Conservation (phyloP, 2,113 vertebrate genomes). For the Acanthisitta chloris region DNA sequence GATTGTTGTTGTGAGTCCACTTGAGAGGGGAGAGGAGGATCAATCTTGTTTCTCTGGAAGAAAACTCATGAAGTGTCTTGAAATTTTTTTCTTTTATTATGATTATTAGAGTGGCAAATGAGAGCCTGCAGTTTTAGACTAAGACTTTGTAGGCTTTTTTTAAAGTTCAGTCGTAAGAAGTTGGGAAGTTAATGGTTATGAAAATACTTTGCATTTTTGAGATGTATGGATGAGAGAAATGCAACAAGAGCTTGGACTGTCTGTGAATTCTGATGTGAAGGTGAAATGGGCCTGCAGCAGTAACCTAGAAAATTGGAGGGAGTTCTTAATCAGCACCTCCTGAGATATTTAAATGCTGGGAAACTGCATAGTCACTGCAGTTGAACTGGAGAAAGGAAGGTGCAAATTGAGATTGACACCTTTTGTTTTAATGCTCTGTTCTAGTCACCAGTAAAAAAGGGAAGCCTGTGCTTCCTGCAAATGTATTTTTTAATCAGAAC, state of each 20-base stretch:
- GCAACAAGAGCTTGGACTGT: background rate
- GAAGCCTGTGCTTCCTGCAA: background rate
- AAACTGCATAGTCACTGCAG: background rate
- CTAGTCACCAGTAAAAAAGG: background rate
- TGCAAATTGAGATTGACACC: background rate
- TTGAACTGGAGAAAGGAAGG: background rate
- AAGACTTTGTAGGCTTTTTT: background rate
- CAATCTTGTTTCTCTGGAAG: background rate
- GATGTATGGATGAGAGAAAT: background rate
- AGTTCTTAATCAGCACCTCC: background rate
- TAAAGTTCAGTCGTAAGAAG: background rate
- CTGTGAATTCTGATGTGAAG: background rate
- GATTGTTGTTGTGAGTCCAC: background rate
- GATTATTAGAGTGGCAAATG: background rate
- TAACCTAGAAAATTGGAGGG: background rate
- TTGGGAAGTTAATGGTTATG: background rate
- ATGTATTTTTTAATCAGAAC: background rate
- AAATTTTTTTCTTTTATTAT: too few relatives aligned
- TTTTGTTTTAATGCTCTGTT: background rate
- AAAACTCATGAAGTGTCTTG: background rate
- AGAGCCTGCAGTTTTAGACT: background rate
- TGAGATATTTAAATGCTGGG: background rate
- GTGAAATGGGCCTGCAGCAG: background rate
- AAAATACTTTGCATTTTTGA: background rate
- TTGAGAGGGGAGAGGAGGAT: background rate